Base-by-base conservation (phyloP, 2,888 invertebrate species). In the Kryphioiulus occultus region DNA sequence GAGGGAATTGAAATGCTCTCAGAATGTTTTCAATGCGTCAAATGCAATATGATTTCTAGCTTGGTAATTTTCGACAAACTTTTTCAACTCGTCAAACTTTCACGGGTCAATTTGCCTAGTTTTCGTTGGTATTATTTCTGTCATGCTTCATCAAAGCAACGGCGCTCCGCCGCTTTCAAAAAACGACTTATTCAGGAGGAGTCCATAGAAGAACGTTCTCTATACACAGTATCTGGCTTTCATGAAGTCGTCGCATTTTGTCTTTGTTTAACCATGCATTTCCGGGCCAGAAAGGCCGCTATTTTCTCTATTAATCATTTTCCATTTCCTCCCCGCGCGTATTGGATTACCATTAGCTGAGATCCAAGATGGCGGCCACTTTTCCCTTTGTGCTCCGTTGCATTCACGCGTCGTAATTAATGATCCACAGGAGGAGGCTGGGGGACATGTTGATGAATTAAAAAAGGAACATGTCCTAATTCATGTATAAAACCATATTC, bases 191-290 rank as follows among this genome's bases (percentile, higher is more conserved):
- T 53, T 53, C 53, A 53, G 5, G 19, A 53, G 53, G 53, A 53
- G 19, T 53, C 53, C 53, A 17, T 53, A 53, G n/a, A 53, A 53
- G 53, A n/a, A 17, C 17, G n/a, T 47, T 47, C 47, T 53, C 53
- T n/a, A n/a, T n/a, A n/a, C n/a, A n/a, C n/a, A n/a, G n/a, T 53
- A 53, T 53, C 53, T 53, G 19, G 53, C 53, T 17, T 47, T 47
- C 17, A 47, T 53, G 19, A 19, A 53, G 53, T 53, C 53, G 53
- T 53, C 19, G 53, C 53, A 53, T 53, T 53, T 53, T 53, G 53
- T 53, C 53, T 53, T 53, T 53, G 53, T 53, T 53, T 53, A 53
- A 53, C 53, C 53, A 53, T 53, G 53, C 53, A 53, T 53, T 53
- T 53, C 53, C 53, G 53, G 53, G 53, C 53, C 53, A 53, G n/a